Base-by-base conservation (phyloP, 2,113 vertebrate genomes). In the Dendrocopos noguchii region DNA sequence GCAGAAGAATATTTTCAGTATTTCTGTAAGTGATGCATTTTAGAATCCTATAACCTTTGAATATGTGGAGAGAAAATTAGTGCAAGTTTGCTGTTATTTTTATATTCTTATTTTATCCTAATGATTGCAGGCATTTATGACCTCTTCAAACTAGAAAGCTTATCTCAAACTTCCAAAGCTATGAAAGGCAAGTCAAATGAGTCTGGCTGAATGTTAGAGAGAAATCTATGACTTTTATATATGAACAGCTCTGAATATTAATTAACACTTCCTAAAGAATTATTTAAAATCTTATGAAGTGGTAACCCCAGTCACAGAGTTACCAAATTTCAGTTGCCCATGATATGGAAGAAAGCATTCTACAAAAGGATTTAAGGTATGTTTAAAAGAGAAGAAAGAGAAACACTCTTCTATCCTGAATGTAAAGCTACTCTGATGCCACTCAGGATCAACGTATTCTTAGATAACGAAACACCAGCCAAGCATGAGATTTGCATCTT, bases 401-500 rank as follows among this genome's bases (percentile, higher is more conserved):
- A 84, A 88, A 29, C 17, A 5, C 5, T 72, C 55, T 71, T 72
- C 56, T 70, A 47, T 28, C 31, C 42, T 47, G 10, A 65, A 82
- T 55, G 55, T 24, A 88, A 86, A 95, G 39, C 65, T 77, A 28
- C 78, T 92, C 88, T 64, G 88, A 95, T 60, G 57, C 82, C 86
- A 90, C 85, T 95, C 50, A 82, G 92, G 91, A 96, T 97, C 96
- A 90, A 33, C 10, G 9, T 84, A 80, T 96, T 97, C 87, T 71
- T 70, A 96, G 94, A 97, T 96, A 97, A 95, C 84, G 93, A 66
- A 94, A 94, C 59, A 90, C 46, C 91, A 89, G 86, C 33, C 15
- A 77, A 95, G 91, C 71, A 60, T 33, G 75, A 97, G 97, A 97
- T 97, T 92, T 96, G 91, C 94, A 98, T 97, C 96, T 97, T 85